Evolutionary conservation across 2,113 vertebrate species (phyloP), one percentile per base, ranked within the genome.

Genomic region (Chionomys nivalis): DNA sequence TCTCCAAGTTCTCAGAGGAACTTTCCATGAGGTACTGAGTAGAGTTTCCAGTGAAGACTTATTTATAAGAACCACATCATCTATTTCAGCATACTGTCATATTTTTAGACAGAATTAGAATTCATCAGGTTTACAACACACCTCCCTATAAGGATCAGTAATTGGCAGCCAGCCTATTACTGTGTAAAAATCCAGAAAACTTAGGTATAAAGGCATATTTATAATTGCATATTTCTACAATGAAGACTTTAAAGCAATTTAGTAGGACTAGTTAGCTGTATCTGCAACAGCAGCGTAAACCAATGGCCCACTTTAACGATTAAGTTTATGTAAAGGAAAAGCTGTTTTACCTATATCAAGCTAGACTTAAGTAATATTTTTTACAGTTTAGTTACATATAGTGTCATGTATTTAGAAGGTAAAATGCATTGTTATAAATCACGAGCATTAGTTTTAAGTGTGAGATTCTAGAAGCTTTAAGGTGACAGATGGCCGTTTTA

Each of bases 241-340:
- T 96, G 89, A 95, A 82, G 75, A 91, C 96, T 89, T 94, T 39
- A 81, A 95, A 81, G 42, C 13, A 92, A 93, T 75, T 78, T 72
- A 78, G 10, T 61, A 11, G 36, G 82, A 68, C 81, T 9, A 26
- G 76, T 96, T 63, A 79, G 24, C 23, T 63, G 24, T 63, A 23
- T 96, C 24, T 63, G 24, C 61, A 63, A 63, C 61, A 26, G 17
- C 61, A 63, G 24, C 9, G 2, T 10, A 63, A 63, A 63, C 24
- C 21, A 63, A 63, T 26, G 61, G 61, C 3, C 23, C 61, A 26
- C 24, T 26, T 63, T 24, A 23, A 63, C 0, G 8, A 63, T 63
- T 63, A 63, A 63, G 24, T 26, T 63, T 23, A 24, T 26, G 21
- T 63, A 8, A 63, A 26, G 55, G 19, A 63, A 63, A 63, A 1